A percentile compares a stretch with the other conserved stretches of the same genome.
phyloP scores from a whole-genome alignment of 2,797 vertebrate species.

The Danio albolineatus region DNA sequence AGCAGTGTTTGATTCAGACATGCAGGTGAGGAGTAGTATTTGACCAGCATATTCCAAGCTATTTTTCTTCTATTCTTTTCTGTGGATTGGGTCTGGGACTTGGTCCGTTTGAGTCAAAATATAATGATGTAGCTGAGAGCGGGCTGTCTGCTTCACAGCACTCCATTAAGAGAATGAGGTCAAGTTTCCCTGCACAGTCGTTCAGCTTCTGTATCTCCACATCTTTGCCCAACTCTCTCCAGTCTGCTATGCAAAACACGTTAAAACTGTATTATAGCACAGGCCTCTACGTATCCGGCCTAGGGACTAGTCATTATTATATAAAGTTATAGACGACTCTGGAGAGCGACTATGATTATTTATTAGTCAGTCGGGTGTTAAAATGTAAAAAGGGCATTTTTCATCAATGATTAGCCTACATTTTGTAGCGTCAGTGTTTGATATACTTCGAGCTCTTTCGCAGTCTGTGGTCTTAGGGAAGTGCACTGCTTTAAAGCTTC shows the following conservation, averaged over 20 bases:
- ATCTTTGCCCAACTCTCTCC: constrained; percentile 30
- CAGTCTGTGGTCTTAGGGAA: not conserved
- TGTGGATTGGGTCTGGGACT: constrained; percentile 10
- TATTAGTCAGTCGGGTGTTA: constrained; percentile 24
- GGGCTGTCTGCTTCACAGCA: constrained; percentile 74
- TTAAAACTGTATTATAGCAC: constrained; percentile 16
- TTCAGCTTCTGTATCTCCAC: constrained; percentile 37
- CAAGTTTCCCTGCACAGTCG: constrained; percentile 42
- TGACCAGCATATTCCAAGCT: constrained; percentile 18
- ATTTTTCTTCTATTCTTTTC: constrained; percentile 2
- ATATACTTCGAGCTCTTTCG: not conserved
- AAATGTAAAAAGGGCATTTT: constrained; percentile 4
- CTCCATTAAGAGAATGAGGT: constrained; percentile 52
- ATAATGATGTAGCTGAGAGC: constrained; percentile 81
- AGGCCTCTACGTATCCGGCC: not conserved
- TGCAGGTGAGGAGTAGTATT: constrained; percentile 17
- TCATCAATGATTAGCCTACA: not conserved
- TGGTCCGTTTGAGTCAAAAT: constrained; percentile 75
- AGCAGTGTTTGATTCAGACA: not conserved
- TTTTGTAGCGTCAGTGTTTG: constrained; percentile 22
- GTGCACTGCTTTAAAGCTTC: not conserved
- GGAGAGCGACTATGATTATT: constrained; percentile 19
- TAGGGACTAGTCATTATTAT: constrained; percentile 17
- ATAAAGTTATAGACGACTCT: constrained; percentile 11
- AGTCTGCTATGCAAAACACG: constrained; percentile 29